Conservation (phyloP, 2,888 invertebrate species). For the Cephus pygmeus region DNA sequence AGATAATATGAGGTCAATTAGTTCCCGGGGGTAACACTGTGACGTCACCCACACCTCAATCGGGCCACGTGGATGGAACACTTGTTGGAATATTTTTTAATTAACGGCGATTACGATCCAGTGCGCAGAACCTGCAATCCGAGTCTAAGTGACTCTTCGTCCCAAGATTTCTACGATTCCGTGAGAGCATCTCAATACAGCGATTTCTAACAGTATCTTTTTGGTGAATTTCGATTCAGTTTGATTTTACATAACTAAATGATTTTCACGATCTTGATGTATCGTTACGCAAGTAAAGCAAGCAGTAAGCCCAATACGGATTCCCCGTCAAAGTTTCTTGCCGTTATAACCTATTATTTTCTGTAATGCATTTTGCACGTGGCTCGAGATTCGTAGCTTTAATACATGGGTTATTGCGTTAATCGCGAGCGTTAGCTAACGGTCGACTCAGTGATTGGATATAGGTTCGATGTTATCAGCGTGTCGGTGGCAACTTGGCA, state of each 20-base stretch:
- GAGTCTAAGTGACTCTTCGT: background rate
- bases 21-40: slow-evolving; percentile 25
- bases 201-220: background rate
- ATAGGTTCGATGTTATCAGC: background rate
- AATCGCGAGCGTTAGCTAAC: background rate
- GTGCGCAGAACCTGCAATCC: background rate
- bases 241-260: background rate
- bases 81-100: slow-evolving; percentile 16
- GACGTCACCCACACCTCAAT: slow-evolving; percentile 15
- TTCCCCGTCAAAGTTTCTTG: background rate
- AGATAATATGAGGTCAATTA: slow-evolving; percentile 45
- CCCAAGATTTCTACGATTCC: background rate
- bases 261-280: background rate
- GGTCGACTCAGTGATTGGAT: background rate
- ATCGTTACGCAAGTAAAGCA: background rate
- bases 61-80: slow-evolving; percentile 14
- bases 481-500: background rate
- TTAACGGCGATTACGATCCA: slow-evolving; percentile 4
- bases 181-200: background rate
- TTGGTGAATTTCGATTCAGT: background rate
- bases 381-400: background rate
- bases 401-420: background rate
- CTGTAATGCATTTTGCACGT: background rate
- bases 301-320: background rate
- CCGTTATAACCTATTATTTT: background rate